A percentile compares a stretch with the other conserved stretches of the same genome.
phyloP scores from a whole-genome alignment of 2,888 invertebrate genomes.

The Meandrusa payeni region DNA sequence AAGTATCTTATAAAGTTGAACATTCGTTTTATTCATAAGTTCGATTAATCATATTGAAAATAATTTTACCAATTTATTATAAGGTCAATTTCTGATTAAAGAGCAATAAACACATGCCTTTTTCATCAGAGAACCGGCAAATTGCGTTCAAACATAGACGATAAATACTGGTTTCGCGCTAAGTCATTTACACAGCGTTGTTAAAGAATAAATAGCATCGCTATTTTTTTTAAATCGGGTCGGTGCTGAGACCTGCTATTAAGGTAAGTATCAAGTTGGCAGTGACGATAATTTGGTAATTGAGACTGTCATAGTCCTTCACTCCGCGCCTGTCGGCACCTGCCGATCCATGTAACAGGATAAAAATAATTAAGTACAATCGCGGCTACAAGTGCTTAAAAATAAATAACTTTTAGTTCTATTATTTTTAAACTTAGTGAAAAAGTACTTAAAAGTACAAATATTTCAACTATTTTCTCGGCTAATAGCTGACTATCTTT shows the following conservation, averaged over 20 bases:
- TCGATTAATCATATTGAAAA: too few relatives aligned
- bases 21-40: too few relatives aligned
- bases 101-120: constrained; percentile 7
- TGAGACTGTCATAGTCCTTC: constrained; percentile 53
- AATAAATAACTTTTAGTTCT: neutral
- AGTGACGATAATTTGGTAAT: constrained; percentile 70
- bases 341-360: constrained; percentile 32
- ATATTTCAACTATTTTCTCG: too few relatives aligned
- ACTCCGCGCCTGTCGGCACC: constrained; percentile 40
- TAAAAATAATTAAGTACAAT: constrained; percentile 15
- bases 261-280: constrained; percentile 57
- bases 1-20: too few relatives aligned
- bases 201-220: constrained; percentile 45
- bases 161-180: constrained; percentile 53
- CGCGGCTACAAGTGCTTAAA: constrained; percentile 1
- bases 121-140: constrained; percentile 11
- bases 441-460: too few relatives aligned
- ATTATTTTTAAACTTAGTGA: too few relatives aligned
- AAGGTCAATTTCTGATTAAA: constrained; percentile 7
- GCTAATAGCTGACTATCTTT: too few relatives aligned
- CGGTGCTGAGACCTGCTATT: constrained; percentile 58
- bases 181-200: constrained; percentile 63
- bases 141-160: constrained; percentile 36
- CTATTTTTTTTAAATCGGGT: constrained; percentile 60
- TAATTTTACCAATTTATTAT: too few relatives aligned